These are phyloP conservation scores for Symphodus melops DNA, from an alignment of 2,113 vertebrate genomes.

Conservation along the genomic window DNA sequence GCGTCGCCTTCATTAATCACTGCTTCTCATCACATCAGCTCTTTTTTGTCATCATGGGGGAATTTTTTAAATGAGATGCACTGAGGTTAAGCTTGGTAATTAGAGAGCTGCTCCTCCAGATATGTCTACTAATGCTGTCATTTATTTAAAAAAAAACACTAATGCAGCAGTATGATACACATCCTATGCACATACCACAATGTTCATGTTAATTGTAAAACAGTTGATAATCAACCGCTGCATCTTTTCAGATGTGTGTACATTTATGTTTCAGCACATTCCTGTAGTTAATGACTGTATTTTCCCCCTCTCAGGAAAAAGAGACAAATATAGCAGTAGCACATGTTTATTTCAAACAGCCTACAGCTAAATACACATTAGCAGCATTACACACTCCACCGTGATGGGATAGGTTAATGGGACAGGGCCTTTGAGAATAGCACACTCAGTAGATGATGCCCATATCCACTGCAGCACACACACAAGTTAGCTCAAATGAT, in stretches of 20 bases:
- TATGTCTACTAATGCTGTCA: conserved; percentile 11
- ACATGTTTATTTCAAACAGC: conserved; percentile 75
- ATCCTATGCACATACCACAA: not conserved
- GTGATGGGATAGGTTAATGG: conserved; percentile 70
- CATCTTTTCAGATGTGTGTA: conserved; percentile 4
- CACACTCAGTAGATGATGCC: conserved; percentile 53
- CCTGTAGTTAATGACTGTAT: conserved; percentile 40
- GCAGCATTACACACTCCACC: conserved; percentile 42
- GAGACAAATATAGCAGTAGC: conserved; percentile 60
- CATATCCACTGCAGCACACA: conserved; percentile 37
- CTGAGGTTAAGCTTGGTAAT: conserved; percentile 39
- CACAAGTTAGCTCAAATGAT: conserved; percentile 16
- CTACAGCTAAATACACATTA: conserved; percentile 67
- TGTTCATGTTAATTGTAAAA: not conserved
- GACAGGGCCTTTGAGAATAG: conserved; percentile 61
- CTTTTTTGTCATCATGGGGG: conserved; percentile 32
- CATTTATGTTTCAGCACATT: conserved; percentile 20
- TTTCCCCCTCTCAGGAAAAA: conserved; percentile 35
- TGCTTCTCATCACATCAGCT: conserved; percentile 35
- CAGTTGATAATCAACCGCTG: not conserved
- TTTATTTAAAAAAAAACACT: not conserved
- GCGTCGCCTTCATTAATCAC: conserved; percentile 44
- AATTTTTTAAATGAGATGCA: conserved; percentile 37
- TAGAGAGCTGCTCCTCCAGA: conserved; percentile 18
- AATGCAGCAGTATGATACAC: not conserved